Evolutionary conservation across 2,113 vertebrate species (phyloP), one percentile per base, ranked within the genome.

Genomic region (Cettia cetti): DNA sequence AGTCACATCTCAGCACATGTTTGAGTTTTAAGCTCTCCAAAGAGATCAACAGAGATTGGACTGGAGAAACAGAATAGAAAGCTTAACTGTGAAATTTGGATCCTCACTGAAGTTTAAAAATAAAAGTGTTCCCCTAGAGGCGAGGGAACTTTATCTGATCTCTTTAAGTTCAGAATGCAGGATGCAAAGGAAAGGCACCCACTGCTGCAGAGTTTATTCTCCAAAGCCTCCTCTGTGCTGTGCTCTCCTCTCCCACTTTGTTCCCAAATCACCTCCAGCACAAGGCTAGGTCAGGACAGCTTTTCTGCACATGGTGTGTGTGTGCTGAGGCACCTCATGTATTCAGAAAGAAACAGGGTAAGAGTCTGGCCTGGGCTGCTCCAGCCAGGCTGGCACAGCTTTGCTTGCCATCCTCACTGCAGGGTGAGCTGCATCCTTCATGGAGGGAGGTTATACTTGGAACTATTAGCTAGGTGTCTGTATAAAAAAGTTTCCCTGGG

Each of bases 71-170:
- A 26, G 82, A 94, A 88, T 6, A 89, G 66, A 75, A 82, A 82
- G n/a, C 42, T 39, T n/a, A 86, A 74, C 80, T 70, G 88, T 89
- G 89, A 94, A 97, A 89, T 71, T 2, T 89, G 89, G 70, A 92
- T 86, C 44, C 22, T 56, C 49, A 33, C 37, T 84, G 13, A 82
- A 82, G 37, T 42, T 75, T 54, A 87, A 86, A 75, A n/a, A 47
- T 44, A 54, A 59, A 50, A 66, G 11, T 11, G 13, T 78, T 89
- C 19, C 44, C 33, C 47, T 12, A 44, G 86, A 70, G 69, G 27
- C 28, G 83, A 77, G 15, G 28, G 31, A 90, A 56, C 23, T 81
- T 92, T 17, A 91, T 77, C 68, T 47, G 71, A 45, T 82, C 68
- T 70, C 35, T 5, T 26, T 14, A 66, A 57, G 4, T 54, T 61